phyloP scores from a whole-genome alignment of 2,113 vertebrate genomes.

The Rallus limicola region DNA sequence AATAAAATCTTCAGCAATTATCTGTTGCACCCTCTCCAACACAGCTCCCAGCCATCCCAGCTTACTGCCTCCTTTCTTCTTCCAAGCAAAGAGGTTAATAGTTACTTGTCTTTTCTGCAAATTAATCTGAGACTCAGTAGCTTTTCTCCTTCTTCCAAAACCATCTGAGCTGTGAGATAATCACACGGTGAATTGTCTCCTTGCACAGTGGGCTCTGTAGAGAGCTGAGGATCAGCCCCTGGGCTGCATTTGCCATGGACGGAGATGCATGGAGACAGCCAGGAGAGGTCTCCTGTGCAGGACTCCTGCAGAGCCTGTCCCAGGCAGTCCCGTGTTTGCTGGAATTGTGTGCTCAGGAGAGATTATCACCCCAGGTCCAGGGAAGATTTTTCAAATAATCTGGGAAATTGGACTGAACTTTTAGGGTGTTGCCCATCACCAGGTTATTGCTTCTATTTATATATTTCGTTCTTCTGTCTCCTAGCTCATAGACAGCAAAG shows the following conservation, averaged over 20 bases:
- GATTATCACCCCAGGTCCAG: not conserved
- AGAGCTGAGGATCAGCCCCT: not conserved
- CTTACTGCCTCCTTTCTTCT: not conserved
- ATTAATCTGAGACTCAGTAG: not conserved
- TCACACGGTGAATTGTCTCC: not conserved
- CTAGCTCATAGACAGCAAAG: not conserved
- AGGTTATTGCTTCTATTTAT: not conserved
- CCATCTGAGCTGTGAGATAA: not conserved
- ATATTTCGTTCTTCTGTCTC: not conserved
- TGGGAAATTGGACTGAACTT: not conserved
- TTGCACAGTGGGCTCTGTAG: not conserved
- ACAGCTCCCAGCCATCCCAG: not conserved
- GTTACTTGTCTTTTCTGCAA: not conserved
- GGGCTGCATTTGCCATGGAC: accelerated
- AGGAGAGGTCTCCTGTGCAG: not conserved
- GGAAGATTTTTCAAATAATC: not conserved
- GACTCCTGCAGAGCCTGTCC: not conserved
- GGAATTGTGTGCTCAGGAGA: not conserved
- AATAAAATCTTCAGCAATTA: not conserved
- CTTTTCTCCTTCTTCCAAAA: not conserved
- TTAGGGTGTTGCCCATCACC: not conserved
- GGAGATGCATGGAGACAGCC: not conserved
- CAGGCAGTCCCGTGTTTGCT: not conserved
- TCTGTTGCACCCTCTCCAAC: not conserved
- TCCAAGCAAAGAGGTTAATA: not conserved